Conservation (phyloP, 2,797 vertebrate genomes). For the Leptodactylus fallax region DNA sequence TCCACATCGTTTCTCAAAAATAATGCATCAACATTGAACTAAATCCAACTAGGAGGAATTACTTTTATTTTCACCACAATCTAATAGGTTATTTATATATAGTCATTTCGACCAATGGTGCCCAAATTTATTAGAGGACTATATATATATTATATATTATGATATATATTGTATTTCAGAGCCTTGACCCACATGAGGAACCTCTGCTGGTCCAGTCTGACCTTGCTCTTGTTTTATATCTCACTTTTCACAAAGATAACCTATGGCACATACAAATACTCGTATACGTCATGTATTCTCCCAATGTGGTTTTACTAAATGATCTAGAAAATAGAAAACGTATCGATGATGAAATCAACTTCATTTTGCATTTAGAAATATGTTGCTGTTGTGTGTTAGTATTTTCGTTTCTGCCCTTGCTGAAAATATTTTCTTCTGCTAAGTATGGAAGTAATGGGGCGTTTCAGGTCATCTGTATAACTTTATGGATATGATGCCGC, state of each 20-base stretch:
- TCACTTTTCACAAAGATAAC: neutral
- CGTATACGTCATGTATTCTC: neutral
- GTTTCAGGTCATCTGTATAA: slow-evolving; percentile 7
- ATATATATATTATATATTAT: too few species aligned
- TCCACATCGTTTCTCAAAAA: too few species aligned
- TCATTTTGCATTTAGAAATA: neutral
- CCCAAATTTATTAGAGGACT: too few species aligned
- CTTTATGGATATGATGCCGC: neutral
- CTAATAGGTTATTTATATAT: too few species aligned
- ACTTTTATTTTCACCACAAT: too few species aligned
- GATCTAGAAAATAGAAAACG: neutral
- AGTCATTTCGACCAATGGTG: too few species aligned
- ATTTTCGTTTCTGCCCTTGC: neutral
- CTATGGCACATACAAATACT: neutral
- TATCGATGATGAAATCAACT: neutral
- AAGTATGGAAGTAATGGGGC: neutral
- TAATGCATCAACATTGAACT: too few species aligned
- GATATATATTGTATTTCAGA: too few species aligned
- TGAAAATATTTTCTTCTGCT: neutral
- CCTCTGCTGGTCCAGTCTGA: neutral
- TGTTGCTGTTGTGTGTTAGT: neutral
- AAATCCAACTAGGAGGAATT: too few species aligned
- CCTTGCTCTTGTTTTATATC: neutral
- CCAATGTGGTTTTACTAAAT: neutral
- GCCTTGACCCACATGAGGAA: too few species aligned